Conservation (phyloP, 2,113 vertebrate species). For the Muntiacus reevesi region DNA sequence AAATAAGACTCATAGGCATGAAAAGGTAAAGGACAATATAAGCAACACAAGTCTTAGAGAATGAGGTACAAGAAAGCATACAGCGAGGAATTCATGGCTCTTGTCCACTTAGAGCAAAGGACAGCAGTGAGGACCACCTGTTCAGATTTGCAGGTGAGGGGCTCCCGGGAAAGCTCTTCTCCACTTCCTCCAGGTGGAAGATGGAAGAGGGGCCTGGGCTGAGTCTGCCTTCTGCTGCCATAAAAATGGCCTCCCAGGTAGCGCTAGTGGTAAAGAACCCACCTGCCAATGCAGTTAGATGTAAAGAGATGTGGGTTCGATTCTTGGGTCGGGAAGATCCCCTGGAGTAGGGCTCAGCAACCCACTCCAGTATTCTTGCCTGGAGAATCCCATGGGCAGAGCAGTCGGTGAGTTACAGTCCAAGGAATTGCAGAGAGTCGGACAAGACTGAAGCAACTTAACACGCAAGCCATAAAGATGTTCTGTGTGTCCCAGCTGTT, state of each 20-base stretch:
- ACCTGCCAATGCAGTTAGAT: background rate
- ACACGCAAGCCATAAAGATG: no score
- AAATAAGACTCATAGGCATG: background rate
- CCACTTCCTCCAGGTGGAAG: background rate
- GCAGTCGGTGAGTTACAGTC: no score
- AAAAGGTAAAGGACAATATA: background rate
- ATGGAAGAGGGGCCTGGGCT: no score
- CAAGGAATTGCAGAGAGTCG: no score
- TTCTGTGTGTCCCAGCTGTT: no score
- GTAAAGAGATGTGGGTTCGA: background rate
- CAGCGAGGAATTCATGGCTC: background rate
- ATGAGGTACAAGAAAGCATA: background rate
- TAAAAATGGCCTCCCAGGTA: background rate
- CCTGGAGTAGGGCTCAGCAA: background rate
- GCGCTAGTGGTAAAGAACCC: background rate
- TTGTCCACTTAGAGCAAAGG: background rate
- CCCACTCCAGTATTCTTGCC: background rate
- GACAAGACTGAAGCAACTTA: no score
- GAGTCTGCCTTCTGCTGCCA: background rate
- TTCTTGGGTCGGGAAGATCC: background rate
- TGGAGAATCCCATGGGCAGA: no score
- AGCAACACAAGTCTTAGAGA: background rate
- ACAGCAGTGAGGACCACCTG: background rate
- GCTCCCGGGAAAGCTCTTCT: background rate
- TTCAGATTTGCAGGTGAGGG: background rate